Conservation (phyloP, 2,797 vertebrate species). For the Poeciliopsis presidionis region DNA sequence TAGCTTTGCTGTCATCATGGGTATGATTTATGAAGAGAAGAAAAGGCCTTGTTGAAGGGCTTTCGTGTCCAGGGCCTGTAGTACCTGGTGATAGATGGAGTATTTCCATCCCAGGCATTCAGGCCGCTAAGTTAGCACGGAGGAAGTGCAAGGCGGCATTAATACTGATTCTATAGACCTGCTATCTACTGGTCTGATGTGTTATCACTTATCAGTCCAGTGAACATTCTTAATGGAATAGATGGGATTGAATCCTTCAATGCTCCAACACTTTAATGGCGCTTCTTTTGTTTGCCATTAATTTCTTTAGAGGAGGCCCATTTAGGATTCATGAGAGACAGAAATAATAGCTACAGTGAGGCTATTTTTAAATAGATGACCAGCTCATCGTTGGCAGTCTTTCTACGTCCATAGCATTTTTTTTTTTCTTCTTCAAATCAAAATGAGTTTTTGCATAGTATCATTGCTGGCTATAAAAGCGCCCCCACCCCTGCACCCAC, state of each 20-base stretch:
- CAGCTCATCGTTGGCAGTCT: constrained; percentile 16
- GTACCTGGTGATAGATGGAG: constrained; percentile 64
- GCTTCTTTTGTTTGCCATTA: constrained; percentile 30
- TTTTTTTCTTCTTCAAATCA: constrained; percentile 27
- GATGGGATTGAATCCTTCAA: constrained; percentile 34
- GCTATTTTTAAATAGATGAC: constrained; percentile 30
- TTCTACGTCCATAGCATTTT: constrained; percentile 40
- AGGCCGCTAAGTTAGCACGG: constrained; percentile 36
- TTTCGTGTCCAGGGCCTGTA: constrained; percentile 58
- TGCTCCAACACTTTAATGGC: constrained; percentile 17
- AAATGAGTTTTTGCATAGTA: constrained; percentile 75
- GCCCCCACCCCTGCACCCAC: constrained; percentile 68
- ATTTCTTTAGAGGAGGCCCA: constrained; percentile 64
- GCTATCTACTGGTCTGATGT: constrained; percentile 31
- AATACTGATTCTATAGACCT: constrained; percentile 63
- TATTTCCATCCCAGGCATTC: constrained; percentile 45
- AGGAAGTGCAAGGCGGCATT: constrained; percentile 45
- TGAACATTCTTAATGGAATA: constrained; percentile 52
- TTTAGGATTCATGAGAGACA: constrained; percentile 58
- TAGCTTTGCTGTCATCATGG: constrained; percentile 39
- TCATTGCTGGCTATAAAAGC: constrained; percentile 81
- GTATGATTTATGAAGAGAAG: constrained; percentile 68
- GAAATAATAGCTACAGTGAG: constrained; percentile 10
- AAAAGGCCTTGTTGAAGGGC: constrained; percentile 67
- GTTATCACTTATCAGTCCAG: constrained; percentile 47